Percentiles rank a stretch among this genome's conserved stretches.
Conservation (phyloP, 2,888 invertebrate species). For the Bhutanitis thaidina region DNA sequence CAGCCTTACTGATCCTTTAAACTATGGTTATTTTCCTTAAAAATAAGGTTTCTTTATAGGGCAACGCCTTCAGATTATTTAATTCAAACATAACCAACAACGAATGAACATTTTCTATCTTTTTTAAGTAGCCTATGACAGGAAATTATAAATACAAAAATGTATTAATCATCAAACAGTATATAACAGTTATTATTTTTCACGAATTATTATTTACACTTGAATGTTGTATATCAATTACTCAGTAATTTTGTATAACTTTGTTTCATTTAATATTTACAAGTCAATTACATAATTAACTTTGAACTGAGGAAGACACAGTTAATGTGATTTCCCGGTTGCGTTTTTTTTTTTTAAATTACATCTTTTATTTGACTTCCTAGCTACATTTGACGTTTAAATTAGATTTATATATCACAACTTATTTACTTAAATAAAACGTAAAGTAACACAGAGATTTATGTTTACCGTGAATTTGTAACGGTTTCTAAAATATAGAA, state of each 20-base stretch:
- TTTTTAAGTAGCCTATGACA: too few relatives aligned
- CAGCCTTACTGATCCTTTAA: too few relatives aligned
- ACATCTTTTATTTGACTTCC: conserved; percentile 4
- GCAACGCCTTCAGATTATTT: too few relatives aligned
- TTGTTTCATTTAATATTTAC: background rate
- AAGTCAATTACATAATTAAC: conserved; percentile 2
- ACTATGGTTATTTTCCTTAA: too few relatives aligned
- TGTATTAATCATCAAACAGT: too few relatives aligned
- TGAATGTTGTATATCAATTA: background rate
- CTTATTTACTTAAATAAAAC: background rate
- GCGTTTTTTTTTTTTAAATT: background rate
- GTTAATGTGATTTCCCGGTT: background rate
- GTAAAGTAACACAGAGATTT: background rate
- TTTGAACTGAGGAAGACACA: background rate
- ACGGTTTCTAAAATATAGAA: background rate
- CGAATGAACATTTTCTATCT: too few relatives aligned
- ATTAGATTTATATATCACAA: background rate
- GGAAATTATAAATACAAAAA: too few relatives aligned
- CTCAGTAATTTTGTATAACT: background rate
- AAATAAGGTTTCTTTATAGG: too few relatives aligned
- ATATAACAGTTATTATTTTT: too few relatives aligned
- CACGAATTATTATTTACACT: too few relatives aligned
- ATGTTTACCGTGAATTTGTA: background rate
- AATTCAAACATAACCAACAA: too few relatives aligned
- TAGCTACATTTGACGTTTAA: background rate